Evolutionary conservation across 2,888 invertebrate species (phyloP), one percentile per base, ranked within the genome.

Genomic region (Drosophila robusta): DNA sequence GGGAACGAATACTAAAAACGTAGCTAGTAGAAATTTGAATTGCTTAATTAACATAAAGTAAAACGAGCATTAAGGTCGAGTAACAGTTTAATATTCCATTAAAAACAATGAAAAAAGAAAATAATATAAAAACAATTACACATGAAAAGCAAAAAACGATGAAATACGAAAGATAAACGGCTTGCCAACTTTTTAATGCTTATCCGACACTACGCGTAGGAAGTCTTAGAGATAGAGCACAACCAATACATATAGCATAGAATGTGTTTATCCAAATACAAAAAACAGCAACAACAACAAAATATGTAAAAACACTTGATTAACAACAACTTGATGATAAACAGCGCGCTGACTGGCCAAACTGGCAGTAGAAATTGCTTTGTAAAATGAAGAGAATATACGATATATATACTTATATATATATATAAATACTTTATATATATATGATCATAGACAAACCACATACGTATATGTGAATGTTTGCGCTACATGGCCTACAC

Each of bases 11-110:
- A 74, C 69, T 55, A 56, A 70, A 69, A 75, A 62, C 47, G 81
- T 85, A 85, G 85, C 69, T 85, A 85, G 85, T 85, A 85, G 89
- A 85, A 85, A 79, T 89, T 84, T 57, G 45, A 86, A 79, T 77
- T 86, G 83, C 87, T 84, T 84, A 75, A 74, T 69, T 55, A 69
- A 78, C 60, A 50, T 62, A 72, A 71, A 51, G 51, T 61, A 68
- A 70, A 62, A 57, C 24, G 36, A 54, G 22, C 42, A 66, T 56
- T 68, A 66, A 68, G 52, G 46, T 68, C 75, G 72, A 75, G 55
- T 55, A 62, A 81, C 50, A 67, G 70, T 87, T 86, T 74, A 83
- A 88, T 89, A 89, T 76, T 78, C 74, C 87, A 85, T 70, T 83
- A 42, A 69, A 58, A 44, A 56, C 18, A 61, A 56, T 12, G 34